Evolutionary conservation across 2,113 vertebrate genomes (phyloP), one percentile per base, ranked within the genome.

Genomic region (Phalacrocorax carbo): DNA sequence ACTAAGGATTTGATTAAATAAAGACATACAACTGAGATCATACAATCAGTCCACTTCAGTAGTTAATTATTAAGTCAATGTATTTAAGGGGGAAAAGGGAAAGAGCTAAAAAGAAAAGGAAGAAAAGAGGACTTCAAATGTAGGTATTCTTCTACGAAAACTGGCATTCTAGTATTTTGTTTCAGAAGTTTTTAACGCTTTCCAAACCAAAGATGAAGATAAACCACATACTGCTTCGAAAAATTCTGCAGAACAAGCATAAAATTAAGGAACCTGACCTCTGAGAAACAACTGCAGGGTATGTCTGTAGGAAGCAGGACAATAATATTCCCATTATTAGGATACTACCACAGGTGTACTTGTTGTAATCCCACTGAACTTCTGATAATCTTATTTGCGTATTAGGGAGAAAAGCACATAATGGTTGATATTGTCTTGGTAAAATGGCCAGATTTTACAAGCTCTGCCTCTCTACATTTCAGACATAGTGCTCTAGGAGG

Each of bases 1-100:
- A 90, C 73, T 92, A 77, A 91, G 82, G 78, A 97, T 93, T 95
- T 96, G 72, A 96, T 94, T 96, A 96, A 94, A 70, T 64, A 95
- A 92, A 96, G 73, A 21, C 71, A 88, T 85, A 91, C 52, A 94
- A 93, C 46, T 36, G 82, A 88, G 64, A 95, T 94, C 69, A 95
- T 62, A 48, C 77, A 94, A 94, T 86, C 25, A 11, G 66, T 76
- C 78, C 58, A 80, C 55, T 96, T 85, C 49, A 78, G 70, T 52
- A 97, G 85, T 79, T 94, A 97, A 96, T 95, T n/a, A 91, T 87
- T 83, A 84, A 94, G 17, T 69, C 71, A 93, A n/a, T 38, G 64
- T 80, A 90, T 91, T 94, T 42, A 42, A 42, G 14, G n/a, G 19
- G 3, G 13, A 21, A 30, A 18, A 22, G 15, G 20, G 57, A 25